Evolutionary conservation across 2,888 invertebrate genomes (phyloP).

Genomic region (Phortica okadai): DNA sequence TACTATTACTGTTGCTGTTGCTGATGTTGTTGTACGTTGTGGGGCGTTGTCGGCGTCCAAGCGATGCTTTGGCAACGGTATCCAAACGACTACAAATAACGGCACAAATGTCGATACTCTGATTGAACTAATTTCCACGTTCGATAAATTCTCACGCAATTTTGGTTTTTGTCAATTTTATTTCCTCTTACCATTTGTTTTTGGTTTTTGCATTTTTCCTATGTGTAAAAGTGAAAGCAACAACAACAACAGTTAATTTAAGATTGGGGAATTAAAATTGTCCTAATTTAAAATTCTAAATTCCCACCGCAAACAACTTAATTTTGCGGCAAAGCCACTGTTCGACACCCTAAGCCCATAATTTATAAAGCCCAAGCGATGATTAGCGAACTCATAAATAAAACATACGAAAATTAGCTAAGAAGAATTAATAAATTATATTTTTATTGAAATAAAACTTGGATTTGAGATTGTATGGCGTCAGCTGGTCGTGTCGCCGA

Average conservation of each 20-base stretch:
- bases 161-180: too few species aligned
- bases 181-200: not conserved
- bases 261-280: too few species aligned
- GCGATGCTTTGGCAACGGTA: slow-evolving; percentile 22
- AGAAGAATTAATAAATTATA: slow-evolving; percentile 70
- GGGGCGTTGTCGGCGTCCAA: slow-evolving; percentile 17
- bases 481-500: slow-evolving; percentile 56
- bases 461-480: slow-evolving; percentile 71
- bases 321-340: not conserved
- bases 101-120: not conserved
- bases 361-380: not conserved
- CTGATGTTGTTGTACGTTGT: not conserved
- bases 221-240: too few species aligned
- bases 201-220: not conserved
- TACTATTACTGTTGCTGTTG: not conserved
- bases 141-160: too few species aligned
- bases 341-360: not conserved
- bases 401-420: not conserved
- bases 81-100: not conserved
- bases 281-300: not conserved
- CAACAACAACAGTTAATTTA: too few species aligned
- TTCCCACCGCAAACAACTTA: not conserved
- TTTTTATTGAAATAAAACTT: slow-evolving; percentile 75
- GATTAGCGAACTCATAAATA: slow-evolving; percentile 13
- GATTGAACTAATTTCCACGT: not conserved